Base-by-base conservation (phyloP, 2,888 invertebrate species). In the Perizoma affinitatum region DNA sequence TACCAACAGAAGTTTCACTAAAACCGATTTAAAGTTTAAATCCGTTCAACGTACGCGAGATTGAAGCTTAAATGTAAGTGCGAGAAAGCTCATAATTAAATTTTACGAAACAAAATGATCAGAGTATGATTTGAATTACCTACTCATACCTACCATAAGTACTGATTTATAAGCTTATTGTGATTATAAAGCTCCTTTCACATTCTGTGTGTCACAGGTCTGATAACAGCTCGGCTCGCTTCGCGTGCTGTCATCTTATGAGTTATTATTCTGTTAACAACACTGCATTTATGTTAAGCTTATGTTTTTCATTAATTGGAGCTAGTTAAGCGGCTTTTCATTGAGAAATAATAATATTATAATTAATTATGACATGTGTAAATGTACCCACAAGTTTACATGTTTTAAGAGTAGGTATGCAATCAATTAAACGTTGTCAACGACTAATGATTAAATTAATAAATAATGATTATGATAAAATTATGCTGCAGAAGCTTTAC, bases 191-290 rank as follows among this genome's bases (percentile, higher is more conserved):
- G 58, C 38, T 48, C 5, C 44, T 7, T 48, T 47, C 11, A 40
- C 33, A 10, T 34, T 11, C 5, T 3, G 9, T n/a, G 38, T 55
- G 44, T n/a, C 5, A 58, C 33, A 48, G 10, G 35, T 41, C n/a
- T 46, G 51, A 46, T 87, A 87, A 86, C 83, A 86, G 80, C 83
- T 69, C 77, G 81, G 75, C 76, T 81, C 80, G 84, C 86, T 88
- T 88, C 86, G 86, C 87, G 80, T 84, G 86, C 86, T 88, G 88
- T 86, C 88, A 88, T 87, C 86, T 86, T 87, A 84, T 87, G 85
- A 87, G 86, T 86, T 86, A 84, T 86, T 84, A 84, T 84, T 80
- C 80, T 82, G 82, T 83, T 84, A 84, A 83, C 84, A 81, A 75
- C 79, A 76, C 69, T 70, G 73, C 78, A 74, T 79, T 83, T 78